These are phyloP conservation scores for Picus viridis DNA, from an alignment of 2,797 vertebrate species.

Conservation along the genomic window DNA sequence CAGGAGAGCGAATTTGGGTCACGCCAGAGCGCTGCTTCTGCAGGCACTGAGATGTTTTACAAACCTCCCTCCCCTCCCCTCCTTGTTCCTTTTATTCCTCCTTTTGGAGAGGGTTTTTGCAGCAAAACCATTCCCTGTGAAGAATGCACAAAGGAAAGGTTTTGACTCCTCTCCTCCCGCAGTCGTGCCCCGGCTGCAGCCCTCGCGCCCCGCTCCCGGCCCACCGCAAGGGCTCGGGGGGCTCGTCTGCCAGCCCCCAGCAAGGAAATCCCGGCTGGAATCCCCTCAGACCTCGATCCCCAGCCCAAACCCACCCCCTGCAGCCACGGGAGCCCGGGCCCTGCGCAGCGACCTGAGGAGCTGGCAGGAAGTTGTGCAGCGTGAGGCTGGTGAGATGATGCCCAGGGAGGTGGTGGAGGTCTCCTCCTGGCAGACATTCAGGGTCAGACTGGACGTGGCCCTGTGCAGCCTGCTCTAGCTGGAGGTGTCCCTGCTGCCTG, in stretches of 20 bases:
- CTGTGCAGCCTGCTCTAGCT: no score
- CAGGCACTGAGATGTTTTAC: conserved; percentile 51
- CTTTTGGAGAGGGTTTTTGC: neutral
- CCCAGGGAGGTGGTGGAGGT: no score
- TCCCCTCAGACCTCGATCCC: neutral
- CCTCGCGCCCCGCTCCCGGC: neutral
- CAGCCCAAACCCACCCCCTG: neutral
- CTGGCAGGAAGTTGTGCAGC: neutral
- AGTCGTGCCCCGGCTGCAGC: neutral
- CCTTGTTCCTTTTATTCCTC: neutral
- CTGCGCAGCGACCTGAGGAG: neutral
- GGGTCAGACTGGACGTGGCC: no score
- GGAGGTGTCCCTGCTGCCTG: no score
- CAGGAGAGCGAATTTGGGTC: conserved; percentile 57
- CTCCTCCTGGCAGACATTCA: no score
- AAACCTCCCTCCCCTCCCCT: conserved; percentile 8
- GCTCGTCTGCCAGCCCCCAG: neutral
- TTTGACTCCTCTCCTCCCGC: neutral
- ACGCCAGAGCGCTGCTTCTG: neutral
- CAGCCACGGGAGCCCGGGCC: fast-evolving
- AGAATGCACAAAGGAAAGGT: neutral
- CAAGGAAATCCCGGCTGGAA: neutral
- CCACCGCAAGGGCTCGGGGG: neutral
- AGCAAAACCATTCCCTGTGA: neutral
- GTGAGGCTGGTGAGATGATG: no score